Conservation (phyloP, 2,113 vertebrate species). For the Chaetops frenatus region DNA sequence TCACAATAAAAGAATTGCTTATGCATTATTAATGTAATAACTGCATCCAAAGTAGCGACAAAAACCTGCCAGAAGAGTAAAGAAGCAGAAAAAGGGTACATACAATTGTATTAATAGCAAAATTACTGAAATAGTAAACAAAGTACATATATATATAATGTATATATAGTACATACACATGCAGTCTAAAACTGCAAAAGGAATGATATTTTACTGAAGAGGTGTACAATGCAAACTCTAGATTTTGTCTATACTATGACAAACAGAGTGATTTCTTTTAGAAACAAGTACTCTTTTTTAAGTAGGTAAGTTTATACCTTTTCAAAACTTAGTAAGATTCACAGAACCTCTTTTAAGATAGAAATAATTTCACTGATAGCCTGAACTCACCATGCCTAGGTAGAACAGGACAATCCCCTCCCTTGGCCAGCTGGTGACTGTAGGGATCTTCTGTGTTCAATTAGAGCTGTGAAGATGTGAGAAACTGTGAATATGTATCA, state of each 20-base stretch:
- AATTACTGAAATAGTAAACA: background rate
- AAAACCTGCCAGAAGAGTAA: background rate
- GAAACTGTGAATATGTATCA: too few species aligned
- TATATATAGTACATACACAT: background rate
- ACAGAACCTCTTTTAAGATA: background rate
- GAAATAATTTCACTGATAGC: background rate
- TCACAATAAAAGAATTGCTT: background rate
- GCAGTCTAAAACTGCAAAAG: background rate
- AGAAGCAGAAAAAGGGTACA: background rate
- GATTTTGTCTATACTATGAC: background rate
- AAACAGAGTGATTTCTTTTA: background rate
- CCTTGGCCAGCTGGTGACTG: rapidly evolving
- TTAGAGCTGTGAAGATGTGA: too few species aligned
- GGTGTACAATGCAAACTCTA: background rate
- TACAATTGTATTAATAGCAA: background rate
- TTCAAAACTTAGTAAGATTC: background rate
- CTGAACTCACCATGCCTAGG: background rate
- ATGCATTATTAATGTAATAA: background rate
- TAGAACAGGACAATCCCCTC: background rate
- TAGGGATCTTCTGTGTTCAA: too few species aligned
- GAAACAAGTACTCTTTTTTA: background rate
- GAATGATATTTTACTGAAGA: background rate
- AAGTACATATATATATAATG: background rate
- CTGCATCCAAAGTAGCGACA: background rate
- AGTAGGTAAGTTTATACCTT: background rate